A percentile compares a stretch with the other conserved stretches of the same genome.
Conservation (phyloP, 2,113 vertebrate species). For the Emydocephalus ijimae region DNA sequence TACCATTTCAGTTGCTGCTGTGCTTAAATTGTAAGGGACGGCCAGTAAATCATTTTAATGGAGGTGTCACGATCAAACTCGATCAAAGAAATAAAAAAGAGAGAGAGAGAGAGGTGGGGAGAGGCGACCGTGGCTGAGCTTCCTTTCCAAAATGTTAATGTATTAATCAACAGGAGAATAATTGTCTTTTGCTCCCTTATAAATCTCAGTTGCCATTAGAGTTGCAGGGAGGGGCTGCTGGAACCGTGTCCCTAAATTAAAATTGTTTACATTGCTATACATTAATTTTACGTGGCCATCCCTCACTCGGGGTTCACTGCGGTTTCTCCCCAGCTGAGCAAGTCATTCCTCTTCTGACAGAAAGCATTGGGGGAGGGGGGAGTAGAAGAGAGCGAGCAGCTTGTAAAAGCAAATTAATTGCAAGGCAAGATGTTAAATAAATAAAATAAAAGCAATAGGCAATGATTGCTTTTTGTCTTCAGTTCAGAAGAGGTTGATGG, state of each 20-base stretch:
- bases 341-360: constrained; percentile 56
- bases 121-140: constrained; percentile 73
- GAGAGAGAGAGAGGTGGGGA: constrained; percentile 36
- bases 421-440: constrained; percentile 58
- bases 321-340: constrained; percentile 51
- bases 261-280: constrained; percentile 76
- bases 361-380: neutral
- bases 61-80: constrained; percentile 78
- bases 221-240: constrained; percentile 66
- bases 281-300: constrained; percentile 60
- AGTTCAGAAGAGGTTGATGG: constrained; percentile 27
- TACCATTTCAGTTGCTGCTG: constrained; percentile 84
- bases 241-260: constrained; percentile 73
- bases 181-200: constrained; percentile 73
- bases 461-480: constrained; percentile 35
- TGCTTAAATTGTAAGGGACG: constrained; percentile 83
- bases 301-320: constrained; percentile 65
- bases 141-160: constrained; percentile 81
- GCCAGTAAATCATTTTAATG: constrained; percentile 86
- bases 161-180: constrained; percentile 82
- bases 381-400: constrained; percentile 54
- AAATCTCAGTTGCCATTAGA: constrained; percentile 76
- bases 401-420: constrained; percentile 64
- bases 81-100: constrained; percentile 32
- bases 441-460: constrained; percentile 46